Base-by-base conservation (phyloP, 2,888 invertebrate species). In the Erynnis tages region DNA sequence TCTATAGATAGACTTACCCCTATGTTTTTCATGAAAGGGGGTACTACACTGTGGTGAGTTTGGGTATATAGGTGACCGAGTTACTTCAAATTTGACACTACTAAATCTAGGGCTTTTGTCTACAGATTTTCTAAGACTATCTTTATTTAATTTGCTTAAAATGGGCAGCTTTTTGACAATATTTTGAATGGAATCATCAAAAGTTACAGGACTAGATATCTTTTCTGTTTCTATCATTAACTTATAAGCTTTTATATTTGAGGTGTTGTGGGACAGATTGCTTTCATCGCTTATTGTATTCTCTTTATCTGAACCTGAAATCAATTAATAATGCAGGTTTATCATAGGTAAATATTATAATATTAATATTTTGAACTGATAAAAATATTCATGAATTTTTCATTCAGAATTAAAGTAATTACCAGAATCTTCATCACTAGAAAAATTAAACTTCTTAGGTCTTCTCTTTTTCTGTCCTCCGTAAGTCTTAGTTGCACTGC, bases 281-380 rank as follows among this genome's bases (percentile, higher is more conserved):
- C 29, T 41, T 27, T 54, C 55, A 50, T 62, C 59, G 17, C 30
- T 40, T 4, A 35, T 19, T 2, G 66, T 59, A 47, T 86, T 87
- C 73, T 87, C 88, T 65, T 86, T 85, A 11, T 82, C 79, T 10
- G 80, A 79, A 52, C 78, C 86, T 88, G n/a, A n/a, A n/a, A n/a
- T n/a, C 77, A 77, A 29, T 29, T 30, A 19, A 35, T 17, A 19
- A 7, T 17, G 7, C 4, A 62, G 11, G 10, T 21, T 6, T 7
- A 6, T 38, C 11, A 7, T 23, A 17, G 6, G 6, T 19, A 10
- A 17, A 10, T 6, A 10, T 19, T 10, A 35, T 6, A 0, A n/a
- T 10, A 4, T 10, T 10, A 2, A 27, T 27, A 27, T 27, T 27
- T 5, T n/a, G 2, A 7, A 7, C 2, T n/a, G 7, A 5, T 27